Conservation (phyloP, 2,797 vertebrate genomes). For the Rhabdophis nuchalis region DNA sequence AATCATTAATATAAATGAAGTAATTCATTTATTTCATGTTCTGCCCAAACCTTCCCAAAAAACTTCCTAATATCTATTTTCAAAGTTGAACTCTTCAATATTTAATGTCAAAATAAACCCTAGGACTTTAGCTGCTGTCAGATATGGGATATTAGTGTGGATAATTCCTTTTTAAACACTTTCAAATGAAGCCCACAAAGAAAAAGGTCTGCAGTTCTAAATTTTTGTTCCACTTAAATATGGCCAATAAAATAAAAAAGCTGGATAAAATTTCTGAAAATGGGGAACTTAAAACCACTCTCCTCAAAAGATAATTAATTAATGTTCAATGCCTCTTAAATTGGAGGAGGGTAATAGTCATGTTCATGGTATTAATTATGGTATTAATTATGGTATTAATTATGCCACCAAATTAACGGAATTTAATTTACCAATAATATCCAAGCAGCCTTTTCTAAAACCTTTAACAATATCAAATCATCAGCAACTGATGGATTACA, state of each 20-base stretch:
- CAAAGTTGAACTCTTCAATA: background rate
- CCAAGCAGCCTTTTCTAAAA: background rate
- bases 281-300: background rate
- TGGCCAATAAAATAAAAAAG: background rate
- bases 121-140: background rate
- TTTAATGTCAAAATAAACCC: background rate
- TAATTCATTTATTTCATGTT: background rate
- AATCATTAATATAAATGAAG: background rate
- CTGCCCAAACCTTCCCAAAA: background rate
- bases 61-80: background rate
- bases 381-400: no score
- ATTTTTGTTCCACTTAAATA: background rate
- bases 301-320: background rate
- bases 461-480: background rate
- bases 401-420: background rate
- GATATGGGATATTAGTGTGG: background rate
- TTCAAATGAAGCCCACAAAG: background rate
- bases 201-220: background rate
- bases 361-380: background rate
- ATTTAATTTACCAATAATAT: background rate
- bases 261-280: no score
- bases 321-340: no score
- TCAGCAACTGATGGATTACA: no score
- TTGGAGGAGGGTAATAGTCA: background rate
- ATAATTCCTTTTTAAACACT: background rate